Percentiles rank a stretch among this genome's conserved stretches.
Evolutionary conservation across 2,113 vertebrate species (phyloP).

Genomic region (Pituophis catenifer): DNA sequence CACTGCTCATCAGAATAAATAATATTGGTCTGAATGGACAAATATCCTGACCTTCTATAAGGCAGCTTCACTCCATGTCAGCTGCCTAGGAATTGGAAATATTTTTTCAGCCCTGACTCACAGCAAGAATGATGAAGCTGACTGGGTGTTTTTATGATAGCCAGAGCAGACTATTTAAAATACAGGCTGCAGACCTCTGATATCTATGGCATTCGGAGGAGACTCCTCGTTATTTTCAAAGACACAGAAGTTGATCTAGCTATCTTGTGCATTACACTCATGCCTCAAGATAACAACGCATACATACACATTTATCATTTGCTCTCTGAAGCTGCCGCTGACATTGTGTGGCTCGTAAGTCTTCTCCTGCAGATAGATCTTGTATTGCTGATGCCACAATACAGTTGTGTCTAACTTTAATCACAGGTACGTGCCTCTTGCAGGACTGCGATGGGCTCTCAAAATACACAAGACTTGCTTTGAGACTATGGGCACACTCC

Average conservation of each 20-base stretch:
- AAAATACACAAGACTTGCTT: background rate
- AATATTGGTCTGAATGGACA: background rate
- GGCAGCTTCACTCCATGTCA: background rate
- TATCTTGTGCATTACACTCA: background rate
- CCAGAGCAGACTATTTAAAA: background rate
- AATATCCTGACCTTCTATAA: background rate
- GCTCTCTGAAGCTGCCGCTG: background rate
- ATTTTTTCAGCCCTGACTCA: background rate
- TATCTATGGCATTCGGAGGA: background rate
- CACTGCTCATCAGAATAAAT: background rate
- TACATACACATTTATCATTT: background rate
- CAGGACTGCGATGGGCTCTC: background rate
- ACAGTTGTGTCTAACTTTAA: background rate
- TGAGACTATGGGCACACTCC: background rate
- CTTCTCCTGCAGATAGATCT: background rate
- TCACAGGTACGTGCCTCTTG: background rate
- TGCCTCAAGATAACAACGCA: background rate
- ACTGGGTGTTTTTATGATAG: conserved; percentile 2
- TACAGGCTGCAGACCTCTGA: background rate
- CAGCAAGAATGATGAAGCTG: background rate
- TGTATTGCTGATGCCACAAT: background rate
- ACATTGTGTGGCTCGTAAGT: background rate
- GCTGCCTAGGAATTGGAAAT: background rate
- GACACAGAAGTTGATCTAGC: conserved; percentile 3
- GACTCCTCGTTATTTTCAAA: background rate